Evolutionary conservation across 2,888 invertebrate genomes (phyloP).

Genomic region (Pollenia griseotomentosa): DNA sequence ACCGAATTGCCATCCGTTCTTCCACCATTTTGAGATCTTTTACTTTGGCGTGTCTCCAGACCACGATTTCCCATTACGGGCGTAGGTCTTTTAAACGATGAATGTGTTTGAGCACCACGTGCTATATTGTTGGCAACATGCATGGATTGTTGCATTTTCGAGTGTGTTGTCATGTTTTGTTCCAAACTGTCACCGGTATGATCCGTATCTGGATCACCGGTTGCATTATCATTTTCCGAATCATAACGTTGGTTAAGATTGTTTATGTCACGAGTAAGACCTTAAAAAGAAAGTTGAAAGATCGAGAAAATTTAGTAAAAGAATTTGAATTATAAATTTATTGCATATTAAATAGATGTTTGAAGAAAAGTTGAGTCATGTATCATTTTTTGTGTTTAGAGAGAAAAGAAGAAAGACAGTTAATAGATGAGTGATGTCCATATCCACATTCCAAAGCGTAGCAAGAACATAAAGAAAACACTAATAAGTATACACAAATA

Average conservation of each 20-base stretch:
- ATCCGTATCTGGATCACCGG: constrained; percentile 89
- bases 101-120: constrained; percentile 83
- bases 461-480: constrained; percentile 48
- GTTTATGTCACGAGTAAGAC: constrained; percentile 83
- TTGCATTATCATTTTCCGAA: constrained; percentile 85
- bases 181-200: constrained; percentile 87
- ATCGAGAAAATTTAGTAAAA: not conserved
- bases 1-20: constrained; percentile 61
- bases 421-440: constrained; percentile 55
- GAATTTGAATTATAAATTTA: not conserved
- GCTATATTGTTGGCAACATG: constrained; percentile 78
- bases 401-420: constrained; percentile 12
- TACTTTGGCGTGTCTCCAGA: constrained; percentile 87
- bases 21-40: constrained; percentile 83
- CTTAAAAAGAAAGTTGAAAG: constrained; percentile 74
- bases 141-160: constrained; percentile 85
- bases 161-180: constrained; percentile 78
- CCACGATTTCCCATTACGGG: constrained; percentile 87
- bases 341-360: constrained; percentile 22
- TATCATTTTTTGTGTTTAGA: constrained; percentile 20
- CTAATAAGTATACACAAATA: constrained; percentile 20
- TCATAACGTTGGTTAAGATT: constrained; percentile 84
- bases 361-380: constrained; percentile 42
- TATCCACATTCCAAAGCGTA: constrained; percentile 70
- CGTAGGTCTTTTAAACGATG: constrained; percentile 86